phyloP scores from a whole-genome alignment of 1,140 invertebrate species.

The Hydropsyche tenuis region DNA sequence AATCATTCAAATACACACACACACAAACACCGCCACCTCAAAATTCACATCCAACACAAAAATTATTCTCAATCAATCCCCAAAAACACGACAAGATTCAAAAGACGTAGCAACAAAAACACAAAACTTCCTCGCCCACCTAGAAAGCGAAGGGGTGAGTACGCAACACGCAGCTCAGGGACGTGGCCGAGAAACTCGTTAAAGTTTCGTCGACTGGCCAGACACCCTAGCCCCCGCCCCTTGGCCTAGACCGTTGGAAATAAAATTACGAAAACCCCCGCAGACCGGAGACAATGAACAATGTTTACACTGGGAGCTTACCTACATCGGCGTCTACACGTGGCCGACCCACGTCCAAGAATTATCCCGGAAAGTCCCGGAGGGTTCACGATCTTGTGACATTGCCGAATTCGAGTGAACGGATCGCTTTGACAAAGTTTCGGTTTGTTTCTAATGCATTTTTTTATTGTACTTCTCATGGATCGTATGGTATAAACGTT shows the following conservation, averaged over 20 bases:
- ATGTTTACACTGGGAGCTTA: slow-evolving; percentile 26
- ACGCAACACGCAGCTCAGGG: slow-evolving; percentile 1
- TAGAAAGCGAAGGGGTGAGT: neutral
- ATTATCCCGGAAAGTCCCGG: neutral
- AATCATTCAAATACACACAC: no score
- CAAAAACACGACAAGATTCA: no score
- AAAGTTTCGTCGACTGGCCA: slow-evolving; percentile 37
- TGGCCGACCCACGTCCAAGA: neutral
- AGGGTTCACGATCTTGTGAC: neutral
- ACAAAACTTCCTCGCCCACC: neutral
- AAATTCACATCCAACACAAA: no score
- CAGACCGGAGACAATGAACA: slow-evolving; percentile 39
- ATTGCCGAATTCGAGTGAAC: neutral
- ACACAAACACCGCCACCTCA: no score
- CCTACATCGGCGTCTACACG: neutral
- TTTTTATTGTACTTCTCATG: neutral
- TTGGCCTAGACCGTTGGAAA: neutral
- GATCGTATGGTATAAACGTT: neutral
- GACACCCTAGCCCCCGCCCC: slow-evolving; percentile 12
- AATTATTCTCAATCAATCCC: no score
- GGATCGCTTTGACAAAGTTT: neutral
- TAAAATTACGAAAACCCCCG: slow-evolving; percentile 39
- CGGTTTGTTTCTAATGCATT: neutral
- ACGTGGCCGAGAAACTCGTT: slow-evolving; percentile 39
- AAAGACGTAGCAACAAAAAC: neutral